Evolutionary conservation across 2,113 vertebrate species (phyloP), one percentile per base, ranked within the genome.

Genomic region (Lichenostomus cassidix): DNA sequence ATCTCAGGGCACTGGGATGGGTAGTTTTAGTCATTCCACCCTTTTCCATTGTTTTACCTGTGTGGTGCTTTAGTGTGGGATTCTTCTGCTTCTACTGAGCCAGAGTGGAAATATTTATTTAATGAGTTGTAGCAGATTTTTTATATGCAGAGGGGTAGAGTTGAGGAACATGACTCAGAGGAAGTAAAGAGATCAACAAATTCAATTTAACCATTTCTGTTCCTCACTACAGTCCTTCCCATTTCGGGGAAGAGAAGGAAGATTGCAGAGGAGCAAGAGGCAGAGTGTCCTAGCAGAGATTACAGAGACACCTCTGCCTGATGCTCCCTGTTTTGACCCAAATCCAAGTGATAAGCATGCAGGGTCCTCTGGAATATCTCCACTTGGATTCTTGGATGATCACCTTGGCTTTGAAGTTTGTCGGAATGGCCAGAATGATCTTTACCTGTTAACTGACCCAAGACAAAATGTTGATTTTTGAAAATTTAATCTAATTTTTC

Each of bases 101-200:
- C 69, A 3, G 37, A 95, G 65, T 82, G 62, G 77, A 92, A 94
- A 84, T 92, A 84, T 42, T 96, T 92, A 53, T 94, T 91, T 95
- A 87, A 65, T 62, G 91, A 89, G 39, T 53, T 76, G 78, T 79
- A 69, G 77, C 62, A 71, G 62, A n/a, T 84, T 85, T 91, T 91
- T 92, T 91, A 24, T 82, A 49, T 9, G 25, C 81, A n/a, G 27
- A 47, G 69, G n/a, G 64, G 64, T 59, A n/a, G 75, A 46, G 78
- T 73, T 82, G 87, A 84, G 87, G 73, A 81, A 6, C 44, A 12
- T 95, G 94, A 90, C 93, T 95, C 93, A 89, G 0, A 84, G 89
- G 91, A 97, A 91, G 53, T 69, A 46, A 78, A 83, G 92, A 78
- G 83, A 84, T 82, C 11, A 83, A 73, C 87, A 94, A 46, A 73